Evolutionary conservation across 2,113 vertebrate genomes (phyloP), one percentile per base, ranked within the genome.

Genomic region (Morone chrysops): DNA sequence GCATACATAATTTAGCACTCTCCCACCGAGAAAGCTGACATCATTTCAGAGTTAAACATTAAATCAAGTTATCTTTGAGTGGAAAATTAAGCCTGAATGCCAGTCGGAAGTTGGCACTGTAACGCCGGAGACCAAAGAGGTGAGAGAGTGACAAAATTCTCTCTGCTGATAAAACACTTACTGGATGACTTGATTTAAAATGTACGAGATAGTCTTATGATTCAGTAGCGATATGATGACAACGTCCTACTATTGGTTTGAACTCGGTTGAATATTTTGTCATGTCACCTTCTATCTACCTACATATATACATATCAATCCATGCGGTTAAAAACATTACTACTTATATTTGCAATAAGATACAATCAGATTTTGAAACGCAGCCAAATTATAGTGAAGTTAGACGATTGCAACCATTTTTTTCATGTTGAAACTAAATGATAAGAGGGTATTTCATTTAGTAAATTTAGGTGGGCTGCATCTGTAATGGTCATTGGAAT

Each of bases 21-120:
- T 18, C 2, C 13, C 56, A 63, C n/a, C 13, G 54, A 79, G 73
- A 78, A 62, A 31, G 53, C 60, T 59, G 68, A 57, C 70, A 84
- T 69, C 12, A 81, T 53, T 73, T 75, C 53, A 69, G 18, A 18
- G 82, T 82, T 80, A 84, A 78, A 76, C 51, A 73, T 80, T 56
- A 66, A 81, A 61, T 71, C 5, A 47, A n/a, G 61, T 53, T 70
- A 83, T 74, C 53, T 63, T 45, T 53, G 47, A 76, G 70, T 51
- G 60, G 31, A 80, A 67, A 82, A 66, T 45, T 25, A 82, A 60
- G 31, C 41, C 40, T 48, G 59, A 65, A 60, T 1, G 68, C 20
- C 16, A 43, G 38, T 51, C 10, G 1, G 22, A 20, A 53, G 31
- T 66, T 17, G 57, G 60, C 17, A 43, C 20, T 45, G 53, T 22